phyloP scores from a whole-genome alignment of 2,113 vertebrate genomes.

The Leuciscus idus region DNA sequence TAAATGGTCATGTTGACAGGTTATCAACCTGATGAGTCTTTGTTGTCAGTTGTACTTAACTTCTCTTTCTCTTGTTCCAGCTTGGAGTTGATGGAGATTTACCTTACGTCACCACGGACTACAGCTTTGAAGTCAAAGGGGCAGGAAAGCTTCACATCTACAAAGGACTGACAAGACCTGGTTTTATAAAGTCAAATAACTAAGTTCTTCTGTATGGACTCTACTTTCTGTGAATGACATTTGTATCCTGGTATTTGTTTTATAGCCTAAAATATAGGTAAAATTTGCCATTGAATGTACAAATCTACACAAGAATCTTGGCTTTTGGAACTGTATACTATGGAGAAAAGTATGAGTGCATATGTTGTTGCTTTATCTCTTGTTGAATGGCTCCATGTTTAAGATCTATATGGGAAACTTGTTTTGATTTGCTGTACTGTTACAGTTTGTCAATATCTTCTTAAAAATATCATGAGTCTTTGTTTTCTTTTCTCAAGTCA shows the following conservation, averaged over 20 bases:
- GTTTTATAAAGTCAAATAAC: conserved; percentile 51
- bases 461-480: conserved; percentile 10
- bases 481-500: conserved; percentile 53
- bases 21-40: neutral
- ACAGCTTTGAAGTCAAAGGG: conserved; percentile 84
- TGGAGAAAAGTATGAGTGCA: conserved; percentile 1
- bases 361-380: neutral
- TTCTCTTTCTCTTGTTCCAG: conserved; percentile 69
- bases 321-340: conserved; percentile 14
- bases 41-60: too few species aligned
- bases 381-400: conserved; percentile 12
- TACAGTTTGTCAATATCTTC: neutral
- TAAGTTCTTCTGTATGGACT: conserved; percentile 47
- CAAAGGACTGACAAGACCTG: conserved; percentile 69
- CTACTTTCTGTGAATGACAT: conserved; percentile 27
- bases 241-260: conserved; percentile 44
- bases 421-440: conserved; percentile 32
- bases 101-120: conserved; percentile 88
- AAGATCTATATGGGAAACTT: neutral
- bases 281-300: conserved; percentile 53
- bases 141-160: conserved; percentile 84
- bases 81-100: conserved; percentile 78
- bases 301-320: conserved; percentile 47
- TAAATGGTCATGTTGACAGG: neutral
- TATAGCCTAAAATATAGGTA: conserved; percentile 36